These are phyloP conservation scores for Craseonycteris thonglongyai DNA, from an alignment of 2,113 vertebrate genomes.

Conservation along the genomic window DNA sequence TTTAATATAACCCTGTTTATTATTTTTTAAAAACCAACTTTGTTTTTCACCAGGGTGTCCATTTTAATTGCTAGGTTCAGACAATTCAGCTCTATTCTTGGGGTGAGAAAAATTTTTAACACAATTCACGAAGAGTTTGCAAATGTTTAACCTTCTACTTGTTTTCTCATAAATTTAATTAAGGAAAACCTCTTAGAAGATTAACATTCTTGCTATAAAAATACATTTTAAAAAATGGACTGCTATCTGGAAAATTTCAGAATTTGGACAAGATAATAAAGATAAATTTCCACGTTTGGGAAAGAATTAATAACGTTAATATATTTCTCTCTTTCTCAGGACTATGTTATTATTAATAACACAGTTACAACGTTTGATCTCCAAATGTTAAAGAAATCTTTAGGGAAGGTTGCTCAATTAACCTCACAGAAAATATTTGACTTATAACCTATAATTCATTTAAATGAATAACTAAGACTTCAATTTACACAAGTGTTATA, in stretches of 20 bases:
- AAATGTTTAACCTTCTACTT: background rate
- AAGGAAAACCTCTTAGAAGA: background rate
- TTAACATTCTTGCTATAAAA: background rate
- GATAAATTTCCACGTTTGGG: background rate
- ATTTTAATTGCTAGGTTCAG: slow-evolving; percentile 43
- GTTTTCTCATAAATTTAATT: slow-evolving; percentile 26
- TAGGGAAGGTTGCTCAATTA: background rate
- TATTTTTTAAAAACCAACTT: background rate
- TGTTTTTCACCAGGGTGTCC: background rate
- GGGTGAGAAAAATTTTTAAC: background rate
- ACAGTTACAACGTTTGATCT: background rate
- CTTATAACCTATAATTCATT: background rate
- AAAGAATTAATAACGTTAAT: background rate
- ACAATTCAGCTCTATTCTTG: background rate
- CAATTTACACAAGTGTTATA: background rate
- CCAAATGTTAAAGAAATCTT: background rate
- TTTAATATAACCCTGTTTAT: background rate
- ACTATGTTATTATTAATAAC: background rate
- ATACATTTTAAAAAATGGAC: background rate
- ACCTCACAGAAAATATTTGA: background rate
- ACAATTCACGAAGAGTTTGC: slow-evolving; percentile 4
- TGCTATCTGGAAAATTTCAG: background rate
- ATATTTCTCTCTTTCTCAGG: background rate
- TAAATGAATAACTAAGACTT: background rate
- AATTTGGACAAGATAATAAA: background rate